These are phyloP conservation scores for Halcyon smyrnensis DNA, from an alignment of 2,797 vertebrate species.

Conservation along the genomic window DNA sequence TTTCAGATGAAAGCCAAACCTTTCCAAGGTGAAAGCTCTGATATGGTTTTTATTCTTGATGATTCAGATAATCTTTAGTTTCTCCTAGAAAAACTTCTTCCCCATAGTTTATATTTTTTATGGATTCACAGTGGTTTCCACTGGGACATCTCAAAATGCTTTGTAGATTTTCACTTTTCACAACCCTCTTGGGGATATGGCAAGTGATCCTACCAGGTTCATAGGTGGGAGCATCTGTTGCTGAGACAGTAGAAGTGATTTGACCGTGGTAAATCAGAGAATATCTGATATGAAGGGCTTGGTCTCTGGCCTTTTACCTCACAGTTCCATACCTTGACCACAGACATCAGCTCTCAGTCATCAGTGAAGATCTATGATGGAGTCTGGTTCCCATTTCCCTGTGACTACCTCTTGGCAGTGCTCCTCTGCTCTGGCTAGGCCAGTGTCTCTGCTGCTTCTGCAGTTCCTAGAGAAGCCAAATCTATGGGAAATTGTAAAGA, in stretches of 20 bases:
- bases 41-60: not conserved
- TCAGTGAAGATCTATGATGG: not conserved
- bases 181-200: not conserved
- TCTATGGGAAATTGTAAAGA: not conserved
- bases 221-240: not conserved
- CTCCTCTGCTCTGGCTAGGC: not conserved
- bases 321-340: not conserved
- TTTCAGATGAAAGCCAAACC: not conserved
- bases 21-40: not conserved
- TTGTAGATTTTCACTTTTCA: not conserved
- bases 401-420: not conserved
- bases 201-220: not conserved
- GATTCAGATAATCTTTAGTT: not conserved
- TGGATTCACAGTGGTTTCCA: not conserved
- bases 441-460: not conserved
- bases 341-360: not conserved
- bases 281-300: not conserved
- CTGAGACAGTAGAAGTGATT: not conserved
- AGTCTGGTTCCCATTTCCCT: not conserved
- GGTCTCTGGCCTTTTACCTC: not conserved
- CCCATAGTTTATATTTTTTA: not conserved
- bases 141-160: not conserved
- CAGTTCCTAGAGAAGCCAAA: not conserved
- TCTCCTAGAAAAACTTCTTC: not conserved
- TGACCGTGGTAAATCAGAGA: not conserved